phyloP scores from a whole-genome alignment of 2,113 vertebrate species.

The Lophura nycthemera region DNA sequence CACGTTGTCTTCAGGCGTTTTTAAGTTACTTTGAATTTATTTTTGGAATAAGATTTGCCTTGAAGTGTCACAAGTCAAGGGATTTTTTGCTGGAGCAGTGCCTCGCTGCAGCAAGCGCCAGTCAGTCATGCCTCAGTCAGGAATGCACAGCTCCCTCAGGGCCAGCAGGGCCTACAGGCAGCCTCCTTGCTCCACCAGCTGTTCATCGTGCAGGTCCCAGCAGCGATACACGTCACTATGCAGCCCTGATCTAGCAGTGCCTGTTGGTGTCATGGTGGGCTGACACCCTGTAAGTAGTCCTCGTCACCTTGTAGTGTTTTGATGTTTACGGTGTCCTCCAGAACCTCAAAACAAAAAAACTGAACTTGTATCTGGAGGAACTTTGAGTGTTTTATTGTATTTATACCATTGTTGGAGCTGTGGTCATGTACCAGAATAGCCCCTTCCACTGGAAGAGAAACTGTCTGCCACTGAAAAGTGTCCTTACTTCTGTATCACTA shows the following conservation, averaged over 20 bases:
- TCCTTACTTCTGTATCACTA: not conserved
- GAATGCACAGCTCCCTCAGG: not conserved
- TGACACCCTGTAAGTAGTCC: not conserved
- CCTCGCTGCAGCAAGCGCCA: not conserved
- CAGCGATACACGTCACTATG: not conserved
- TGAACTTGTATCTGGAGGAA: not conserved
- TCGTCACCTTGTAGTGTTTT: not conserved
- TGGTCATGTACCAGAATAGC: not conserved
- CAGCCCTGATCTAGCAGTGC: fast-evolving
- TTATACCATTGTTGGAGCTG: not conserved
- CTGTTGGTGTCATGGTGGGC: fast-evolving
- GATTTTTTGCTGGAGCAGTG: not conserved
- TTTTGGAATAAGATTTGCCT: not conserved
- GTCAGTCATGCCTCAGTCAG: fast-evolving
- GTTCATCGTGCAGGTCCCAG: not conserved
- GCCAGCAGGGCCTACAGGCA: not conserved
- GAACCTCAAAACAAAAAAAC: not conserved
- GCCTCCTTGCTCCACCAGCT: not conserved
- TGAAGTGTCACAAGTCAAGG: not conserved
- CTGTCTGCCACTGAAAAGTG: not conserved
- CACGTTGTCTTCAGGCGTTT: not conserved
- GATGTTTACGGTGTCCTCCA: not conserved
- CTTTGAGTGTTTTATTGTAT: not conserved
- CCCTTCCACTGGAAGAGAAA: not conserved
- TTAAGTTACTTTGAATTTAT: not conserved